Conservation (phyloP, 2,113 vertebrate species). For the Nyctereutes procyonoides region DNA sequence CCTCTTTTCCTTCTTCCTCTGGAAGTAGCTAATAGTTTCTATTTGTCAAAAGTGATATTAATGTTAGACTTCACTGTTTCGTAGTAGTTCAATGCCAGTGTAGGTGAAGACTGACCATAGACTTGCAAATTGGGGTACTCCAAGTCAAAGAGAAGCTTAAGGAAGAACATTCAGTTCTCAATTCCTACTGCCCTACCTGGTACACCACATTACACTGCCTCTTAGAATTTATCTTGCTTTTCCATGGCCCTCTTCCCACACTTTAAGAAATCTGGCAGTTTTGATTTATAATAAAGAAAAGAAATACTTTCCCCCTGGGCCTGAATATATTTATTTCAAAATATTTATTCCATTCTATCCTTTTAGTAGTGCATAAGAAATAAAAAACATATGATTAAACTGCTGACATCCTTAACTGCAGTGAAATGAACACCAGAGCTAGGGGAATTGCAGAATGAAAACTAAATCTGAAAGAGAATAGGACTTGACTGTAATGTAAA, state of each 20-base stretch:
- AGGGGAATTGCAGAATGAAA: neutral
- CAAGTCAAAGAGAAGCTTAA: neutral
- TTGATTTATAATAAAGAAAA: neutral
- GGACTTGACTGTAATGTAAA: neutral
- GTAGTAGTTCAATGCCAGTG: neutral
- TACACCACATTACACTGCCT: neutral
- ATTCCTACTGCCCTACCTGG: too few relatives aligned
- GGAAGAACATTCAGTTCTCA: neutral
- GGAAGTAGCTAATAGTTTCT: neutral
- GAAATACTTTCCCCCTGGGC: neutral
- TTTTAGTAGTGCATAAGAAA: neutral
- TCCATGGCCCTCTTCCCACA: neutral
- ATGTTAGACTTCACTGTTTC: neutral
- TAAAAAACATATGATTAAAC: neutral
- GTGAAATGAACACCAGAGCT: neutral
- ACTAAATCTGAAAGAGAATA: neutral
- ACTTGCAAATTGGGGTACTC: neutral
- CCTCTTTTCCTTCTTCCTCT: neutral
- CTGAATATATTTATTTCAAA: conserved; percentile 33
- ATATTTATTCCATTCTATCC: neutral
- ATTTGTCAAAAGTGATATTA: neutral
- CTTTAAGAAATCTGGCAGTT: neutral
- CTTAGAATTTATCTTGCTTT: neutral
- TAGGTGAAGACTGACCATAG: neutral
- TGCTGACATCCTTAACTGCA: neutral